Evolutionary conservation across 2,113 vertebrate species (phyloP).

Genomic region (Eudorcas thomsonii): DNA sequence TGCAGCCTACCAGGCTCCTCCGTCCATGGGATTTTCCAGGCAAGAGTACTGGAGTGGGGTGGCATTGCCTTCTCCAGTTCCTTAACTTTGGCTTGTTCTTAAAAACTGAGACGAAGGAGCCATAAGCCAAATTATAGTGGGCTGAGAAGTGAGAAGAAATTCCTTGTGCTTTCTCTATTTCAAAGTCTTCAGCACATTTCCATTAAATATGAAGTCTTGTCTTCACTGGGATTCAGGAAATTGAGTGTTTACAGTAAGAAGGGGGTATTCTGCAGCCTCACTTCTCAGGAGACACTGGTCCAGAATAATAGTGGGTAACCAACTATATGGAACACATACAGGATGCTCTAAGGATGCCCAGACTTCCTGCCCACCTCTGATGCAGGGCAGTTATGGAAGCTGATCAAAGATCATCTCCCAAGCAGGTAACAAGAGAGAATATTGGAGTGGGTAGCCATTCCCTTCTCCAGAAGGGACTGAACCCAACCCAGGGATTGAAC

Average conservation of each 20-base stretch:
- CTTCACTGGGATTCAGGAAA: neutral
- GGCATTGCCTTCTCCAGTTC: too few species aligned
- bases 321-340: too few species aligned
- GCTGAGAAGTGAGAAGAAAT: neutral
- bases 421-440: neutral
- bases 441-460: neutral
- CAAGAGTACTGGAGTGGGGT: too few species aligned
- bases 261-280: neutral
- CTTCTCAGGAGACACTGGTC: neutral
- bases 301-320: neutral
- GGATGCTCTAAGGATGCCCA: neutral
- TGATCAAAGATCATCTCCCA: neutral
- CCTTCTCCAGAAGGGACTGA: neutral
- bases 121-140: neutral
- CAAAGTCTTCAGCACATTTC: neutral
- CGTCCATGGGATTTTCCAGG: too few species aligned
- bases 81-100: neutral
- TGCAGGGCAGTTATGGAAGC: neutral
- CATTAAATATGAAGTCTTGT: neutral
- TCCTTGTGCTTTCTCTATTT: neutral
- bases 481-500: neutral
- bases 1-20: too few species aligned
- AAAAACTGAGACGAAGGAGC: neutral
- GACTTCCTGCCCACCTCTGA: neutral
- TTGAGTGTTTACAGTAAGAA: neutral